Conservation (phyloP, 2,113 vertebrate species). For the Tamias sibiricus region DNA sequence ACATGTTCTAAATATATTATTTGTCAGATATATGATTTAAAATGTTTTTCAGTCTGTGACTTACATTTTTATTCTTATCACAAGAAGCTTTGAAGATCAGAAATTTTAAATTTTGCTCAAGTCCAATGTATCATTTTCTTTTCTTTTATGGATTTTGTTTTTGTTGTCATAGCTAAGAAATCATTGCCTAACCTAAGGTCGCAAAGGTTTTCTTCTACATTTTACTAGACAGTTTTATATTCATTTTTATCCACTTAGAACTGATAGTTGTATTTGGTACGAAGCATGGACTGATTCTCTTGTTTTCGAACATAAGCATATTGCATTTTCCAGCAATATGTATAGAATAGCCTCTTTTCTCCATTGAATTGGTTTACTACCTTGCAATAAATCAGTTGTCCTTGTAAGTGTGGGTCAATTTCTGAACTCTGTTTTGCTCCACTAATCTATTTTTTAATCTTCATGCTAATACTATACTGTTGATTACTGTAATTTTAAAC, state of each 20-base stretch:
- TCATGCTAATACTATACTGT: not conserved
- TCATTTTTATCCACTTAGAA: not conserved
- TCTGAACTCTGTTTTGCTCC: not conserved
- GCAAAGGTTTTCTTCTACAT: not conserved
- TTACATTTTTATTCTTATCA: constrained; percentile 14
- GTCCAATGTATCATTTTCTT: not conserved
- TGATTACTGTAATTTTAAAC: not conserved
- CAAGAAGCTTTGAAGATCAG: not conserved
- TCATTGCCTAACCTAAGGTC: not conserved
- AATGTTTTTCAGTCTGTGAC: not conserved
- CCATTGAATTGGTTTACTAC: not conserved
- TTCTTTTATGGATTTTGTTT: constrained; percentile 7
- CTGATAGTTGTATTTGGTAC: not conserved
- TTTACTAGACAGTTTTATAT: not conserved
- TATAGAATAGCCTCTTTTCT: constrained; percentile 42
- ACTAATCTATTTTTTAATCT: not conserved
- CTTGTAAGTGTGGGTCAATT: constrained; percentile 13
- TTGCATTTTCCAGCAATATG: not conserved
- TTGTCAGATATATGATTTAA: not conserved
- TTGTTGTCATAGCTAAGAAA: not conserved
- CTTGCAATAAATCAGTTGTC: constrained; percentile 12
- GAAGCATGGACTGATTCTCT: not conserved
- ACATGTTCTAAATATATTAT: not conserved
- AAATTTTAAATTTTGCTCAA: not conserved
- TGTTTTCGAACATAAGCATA: not conserved